A percentile compares a stretch with the other conserved stretches of the same genome.
Conservation (phyloP, 2,113 vertebrate genomes). For the Thamnophis sirtalis region DNA sequence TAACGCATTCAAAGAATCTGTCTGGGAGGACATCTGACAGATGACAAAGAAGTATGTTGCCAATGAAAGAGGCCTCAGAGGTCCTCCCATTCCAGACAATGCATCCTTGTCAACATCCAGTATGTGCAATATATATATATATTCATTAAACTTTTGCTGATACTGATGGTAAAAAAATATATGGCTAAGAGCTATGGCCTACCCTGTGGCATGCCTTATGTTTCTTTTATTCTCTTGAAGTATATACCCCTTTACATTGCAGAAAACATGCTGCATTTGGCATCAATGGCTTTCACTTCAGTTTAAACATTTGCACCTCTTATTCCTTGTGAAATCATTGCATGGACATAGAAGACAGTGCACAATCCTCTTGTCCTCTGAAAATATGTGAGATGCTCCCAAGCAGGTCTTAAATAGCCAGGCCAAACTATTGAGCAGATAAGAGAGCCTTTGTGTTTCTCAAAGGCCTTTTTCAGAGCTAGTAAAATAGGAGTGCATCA, state of each 20-base stretch:
- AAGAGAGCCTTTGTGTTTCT: neutral
- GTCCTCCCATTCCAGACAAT: neutral
- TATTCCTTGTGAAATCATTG: neutral
- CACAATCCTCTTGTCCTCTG: neutral
- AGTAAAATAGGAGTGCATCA: neutral
- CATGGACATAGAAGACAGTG: neutral
- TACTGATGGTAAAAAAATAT: neutral
- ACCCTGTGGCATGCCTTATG: neutral
- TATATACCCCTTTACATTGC: neutral
- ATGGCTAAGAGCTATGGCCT: neutral
- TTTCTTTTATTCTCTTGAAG: neutral
- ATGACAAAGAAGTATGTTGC: neutral
- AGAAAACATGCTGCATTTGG: neutral
- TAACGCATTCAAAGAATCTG: neutral
- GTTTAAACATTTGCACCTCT: neutral
- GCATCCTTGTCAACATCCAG: neutral
- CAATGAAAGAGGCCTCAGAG: neutral
- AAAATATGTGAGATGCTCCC: neutral
- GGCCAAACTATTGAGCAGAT: neutral
- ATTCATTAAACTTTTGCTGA: neutral
- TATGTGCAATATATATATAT: neutral
- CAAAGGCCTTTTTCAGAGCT: neutral
- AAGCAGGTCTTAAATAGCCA: neutral
- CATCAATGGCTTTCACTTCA: neutral
- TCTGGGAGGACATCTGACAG: neutral